Conservation (phyloP, 2,888 invertebrate genomes). For the Dastarcus helophoroides region DNA sequence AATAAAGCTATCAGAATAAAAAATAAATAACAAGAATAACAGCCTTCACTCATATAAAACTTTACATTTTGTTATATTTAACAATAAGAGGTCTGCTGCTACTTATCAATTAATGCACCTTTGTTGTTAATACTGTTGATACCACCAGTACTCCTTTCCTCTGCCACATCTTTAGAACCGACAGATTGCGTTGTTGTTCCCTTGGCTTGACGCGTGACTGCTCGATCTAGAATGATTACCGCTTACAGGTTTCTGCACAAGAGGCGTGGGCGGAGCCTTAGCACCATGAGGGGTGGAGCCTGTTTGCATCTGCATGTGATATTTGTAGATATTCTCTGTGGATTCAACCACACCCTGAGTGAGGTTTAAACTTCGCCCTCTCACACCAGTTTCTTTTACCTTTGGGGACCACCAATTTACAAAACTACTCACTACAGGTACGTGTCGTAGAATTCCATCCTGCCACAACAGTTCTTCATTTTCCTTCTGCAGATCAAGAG, state of each 20-base stretch:
- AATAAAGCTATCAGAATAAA: too few species aligned
- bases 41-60: too few species aligned
- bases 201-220: constrained; percentile 40
- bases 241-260: constrained; percentile 56
- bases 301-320: constrained; percentile 69
- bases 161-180: constrained; percentile 4
- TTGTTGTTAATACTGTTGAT: too few species aligned
- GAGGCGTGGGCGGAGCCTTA: constrained; percentile 54
- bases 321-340: constrained; percentile 67
- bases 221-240: constrained; percentile 52
- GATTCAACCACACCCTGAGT: constrained; percentile 67
- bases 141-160: constrained; percentile 2
- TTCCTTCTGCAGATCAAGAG: constrained; percentile 82
- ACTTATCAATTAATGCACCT: too few species aligned
- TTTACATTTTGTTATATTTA: too few species aligned
- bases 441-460: constrained; percentile 86
- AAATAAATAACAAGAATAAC: too few species aligned
- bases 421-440: constrained; percentile 87
- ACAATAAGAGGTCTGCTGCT: too few species aligned
- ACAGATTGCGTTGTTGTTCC: too few species aligned
- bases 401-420: constrained; percentile 94
- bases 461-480: constrained; percentile 84
- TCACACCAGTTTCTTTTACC: constrained; percentile 60
- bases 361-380: constrained; percentile 73
- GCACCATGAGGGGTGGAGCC: constrained; percentile 42